These are phyloP conservation scores for Halyomorpha halys DNA, from an alignment of 1,140 invertebrate species.

Conservation along the genomic window DNA sequence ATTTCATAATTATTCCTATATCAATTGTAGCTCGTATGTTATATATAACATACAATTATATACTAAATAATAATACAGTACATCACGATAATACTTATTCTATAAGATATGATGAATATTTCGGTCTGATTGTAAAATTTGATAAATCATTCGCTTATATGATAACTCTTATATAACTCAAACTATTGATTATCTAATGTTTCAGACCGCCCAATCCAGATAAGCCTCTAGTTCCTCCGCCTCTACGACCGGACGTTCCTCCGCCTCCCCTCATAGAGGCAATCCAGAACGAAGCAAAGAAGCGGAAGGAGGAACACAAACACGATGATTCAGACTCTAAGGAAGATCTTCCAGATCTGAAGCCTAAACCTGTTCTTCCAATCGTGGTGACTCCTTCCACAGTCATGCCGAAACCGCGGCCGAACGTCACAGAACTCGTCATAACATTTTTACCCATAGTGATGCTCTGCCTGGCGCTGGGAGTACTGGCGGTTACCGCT, in stretches of 20 bases:
- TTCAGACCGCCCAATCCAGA: neutral
- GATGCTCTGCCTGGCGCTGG: constrained; percentile 42
- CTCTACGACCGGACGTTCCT: constrained; percentile 19
- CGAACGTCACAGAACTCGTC: constrained; percentile 38
- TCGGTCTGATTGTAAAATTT: too few species aligned
- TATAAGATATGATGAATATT: too few species aligned
- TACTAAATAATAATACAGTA: too few species aligned
- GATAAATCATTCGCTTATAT: too few species aligned
- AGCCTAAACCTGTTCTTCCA: constrained; percentile 19
- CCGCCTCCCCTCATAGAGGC: constrained; percentile 6
- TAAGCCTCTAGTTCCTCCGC: neutral
- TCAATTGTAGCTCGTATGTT: too few species aligned
- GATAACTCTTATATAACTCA: too few species aligned
- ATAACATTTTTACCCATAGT: constrained; percentile 48
- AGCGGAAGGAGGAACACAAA: neutral
- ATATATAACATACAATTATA: too few species aligned
- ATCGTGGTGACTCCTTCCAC: constrained; percentile 19
- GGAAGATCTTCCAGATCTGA: neutral
- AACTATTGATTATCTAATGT: too few species aligned
- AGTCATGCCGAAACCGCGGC: constrained; percentile 17
- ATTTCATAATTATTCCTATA: too few species aligned
- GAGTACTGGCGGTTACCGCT: constrained; percentile 37
- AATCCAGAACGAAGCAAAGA: neutral
- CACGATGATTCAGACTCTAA: neutral
- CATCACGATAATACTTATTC: too few species aligned